Conservation (phyloP, 1,140 invertebrate species). For the Plodia interpunctella region DNA sequence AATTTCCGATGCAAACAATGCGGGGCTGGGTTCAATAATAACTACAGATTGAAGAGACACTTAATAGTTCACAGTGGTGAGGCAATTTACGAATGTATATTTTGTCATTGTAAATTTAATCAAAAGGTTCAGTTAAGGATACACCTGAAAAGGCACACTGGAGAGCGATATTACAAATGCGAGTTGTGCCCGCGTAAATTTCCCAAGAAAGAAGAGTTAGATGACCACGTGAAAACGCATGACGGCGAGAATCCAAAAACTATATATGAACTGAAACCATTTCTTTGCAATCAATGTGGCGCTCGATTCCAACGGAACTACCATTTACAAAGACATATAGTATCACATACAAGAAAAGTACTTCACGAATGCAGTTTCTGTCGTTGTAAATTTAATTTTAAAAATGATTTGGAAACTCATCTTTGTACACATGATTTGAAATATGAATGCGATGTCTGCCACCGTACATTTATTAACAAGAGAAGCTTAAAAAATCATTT, state of each 20-base stretch:
- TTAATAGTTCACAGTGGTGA: not conserved
- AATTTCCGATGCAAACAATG: not conserved
- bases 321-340: conserved; percentile 4
- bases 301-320: not conserved
- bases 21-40: not conserved
- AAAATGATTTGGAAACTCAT: not conserved
- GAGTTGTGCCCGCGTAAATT: conserved; percentile 69
- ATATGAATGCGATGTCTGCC: not conserved
- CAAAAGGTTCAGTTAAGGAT: not conserved
- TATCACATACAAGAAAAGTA: not conserved
- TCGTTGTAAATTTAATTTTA: not conserved
- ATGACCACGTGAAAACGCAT: conserved; percentile 37
- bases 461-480: not conserved
- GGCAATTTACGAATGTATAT: not conserved
- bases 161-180: conserved; percentile 79
- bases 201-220: conserved; percentile 64
- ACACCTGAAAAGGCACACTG: not conserved
- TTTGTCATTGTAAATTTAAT: conserved; percentile 2
- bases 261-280: not conserved
- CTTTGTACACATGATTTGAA: not conserved
- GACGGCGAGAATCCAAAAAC: conserved; percentile 15
- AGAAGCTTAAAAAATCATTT: not conserved
- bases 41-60: not conserved
- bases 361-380: not conserved
- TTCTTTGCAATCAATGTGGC: not conserved